These are phyloP conservation scores for Selene dorsalis DNA, from an alignment of 2,797 vertebrate species.

Conservation along the genomic window DNA sequence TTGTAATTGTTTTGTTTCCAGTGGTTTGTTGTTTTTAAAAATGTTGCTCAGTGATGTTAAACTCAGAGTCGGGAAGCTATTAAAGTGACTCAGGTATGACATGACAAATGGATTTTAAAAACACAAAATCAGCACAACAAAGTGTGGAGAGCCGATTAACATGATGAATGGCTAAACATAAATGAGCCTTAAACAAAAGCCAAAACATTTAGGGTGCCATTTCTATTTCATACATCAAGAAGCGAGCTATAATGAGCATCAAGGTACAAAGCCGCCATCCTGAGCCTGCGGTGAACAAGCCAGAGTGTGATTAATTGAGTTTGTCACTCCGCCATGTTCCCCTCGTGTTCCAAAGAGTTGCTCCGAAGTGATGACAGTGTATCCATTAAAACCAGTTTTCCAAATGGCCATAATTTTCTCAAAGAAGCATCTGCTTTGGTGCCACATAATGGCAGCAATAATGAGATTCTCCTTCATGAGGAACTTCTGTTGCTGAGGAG, in stretches of 20 bases:
- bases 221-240: conserved; percentile 75
- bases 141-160: conserved; percentile 72
- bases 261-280: conserved; percentile 75
- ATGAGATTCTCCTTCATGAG: conserved; percentile 66
- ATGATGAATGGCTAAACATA: conserved; percentile 71
- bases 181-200: conserved; percentile 67
- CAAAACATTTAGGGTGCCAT: conserved; percentile 68
- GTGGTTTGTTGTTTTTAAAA: conserved; percentile 40
- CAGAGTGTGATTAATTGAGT: conserved; percentile 77
- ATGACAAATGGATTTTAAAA: conserved; percentile 72
- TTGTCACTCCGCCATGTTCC: conserved; percentile 72
- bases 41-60: conserved; percentile 22
- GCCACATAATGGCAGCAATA: conserved; percentile 71
- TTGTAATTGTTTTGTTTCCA: conserved; percentile 44
- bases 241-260: conserved; percentile 67
- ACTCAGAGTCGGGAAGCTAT: conserved; percentile 42
- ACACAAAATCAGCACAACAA: conserved; percentile 71
- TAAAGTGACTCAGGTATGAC: conserved; percentile 59
- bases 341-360: conserved; percentile 61
- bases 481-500: conserved; percentile 55
- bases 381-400: conserved; percentile 73
- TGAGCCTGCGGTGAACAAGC: conserved; percentile 69
- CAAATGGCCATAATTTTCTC: conserved; percentile 73
- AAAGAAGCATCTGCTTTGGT: conserved; percentile 74
- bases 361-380: conserved; percentile 71